Evolutionary conservation across 2,888 invertebrate genomes (phyloP).

Genomic region (Boloria selene): DNA sequence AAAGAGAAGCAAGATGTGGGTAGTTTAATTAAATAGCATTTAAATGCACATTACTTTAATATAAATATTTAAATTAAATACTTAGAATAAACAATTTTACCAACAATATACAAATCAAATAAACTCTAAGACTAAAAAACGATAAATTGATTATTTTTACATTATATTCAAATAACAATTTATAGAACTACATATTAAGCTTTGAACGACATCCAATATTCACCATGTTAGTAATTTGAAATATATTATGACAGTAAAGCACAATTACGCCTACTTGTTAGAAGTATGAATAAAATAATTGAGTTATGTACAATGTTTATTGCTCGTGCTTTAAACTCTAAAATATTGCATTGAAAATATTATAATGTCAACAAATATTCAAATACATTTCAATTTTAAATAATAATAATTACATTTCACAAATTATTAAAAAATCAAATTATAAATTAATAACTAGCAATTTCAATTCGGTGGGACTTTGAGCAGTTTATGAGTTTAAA

Average conservation of each 20-base stretch:
- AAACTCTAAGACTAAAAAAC: constrained; percentile 31
- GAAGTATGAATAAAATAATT: background rate
- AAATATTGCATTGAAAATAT: background rate
- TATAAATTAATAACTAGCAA: background rate
- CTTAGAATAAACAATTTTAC: constrained; percentile 25
- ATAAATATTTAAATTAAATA: constrained; percentile 26
- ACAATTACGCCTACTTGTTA: background rate
- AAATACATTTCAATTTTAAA: background rate
- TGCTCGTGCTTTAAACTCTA: background rate
- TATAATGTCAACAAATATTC: background rate
- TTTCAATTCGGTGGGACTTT: constrained; percentile 23
- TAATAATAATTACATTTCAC: background rate
- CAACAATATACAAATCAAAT: constrained; percentile 34
- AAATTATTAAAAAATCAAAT: background rate
- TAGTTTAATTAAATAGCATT: constrained; percentile 5
- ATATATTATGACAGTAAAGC: constrained; percentile 6
- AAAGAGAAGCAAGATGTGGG: background rate
- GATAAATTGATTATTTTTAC: constrained; percentile 19
- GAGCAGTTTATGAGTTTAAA: constrained; percentile 11
- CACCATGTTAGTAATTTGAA: background rate
- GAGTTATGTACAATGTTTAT: constrained; percentile 8
- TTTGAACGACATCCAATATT: constrained; percentile 21
- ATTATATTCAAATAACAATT: constrained; percentile 27
- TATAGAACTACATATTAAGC: constrained; percentile 19
- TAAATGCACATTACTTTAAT: constrained; percentile 28